Base-by-base conservation (phyloP, 2,113 vertebrate genomes). In the Abramis brama region DNA sequence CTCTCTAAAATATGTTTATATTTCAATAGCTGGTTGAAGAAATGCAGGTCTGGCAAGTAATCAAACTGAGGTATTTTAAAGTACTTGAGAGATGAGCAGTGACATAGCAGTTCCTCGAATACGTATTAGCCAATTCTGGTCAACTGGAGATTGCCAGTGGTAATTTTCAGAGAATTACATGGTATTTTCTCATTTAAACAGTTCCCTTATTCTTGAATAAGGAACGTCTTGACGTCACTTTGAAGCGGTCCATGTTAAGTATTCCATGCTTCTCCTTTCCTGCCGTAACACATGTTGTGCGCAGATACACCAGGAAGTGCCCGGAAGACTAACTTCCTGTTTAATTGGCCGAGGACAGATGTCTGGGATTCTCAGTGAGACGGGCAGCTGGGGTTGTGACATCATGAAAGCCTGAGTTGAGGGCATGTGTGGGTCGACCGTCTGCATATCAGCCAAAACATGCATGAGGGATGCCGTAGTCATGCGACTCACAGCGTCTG, bases 281-380 rank as follows among this genome's bases (percentile, higher is more conserved):
- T 66, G 78, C 55, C 4, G 36, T 74, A 62, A 75, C 80, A 82
- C 89, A 79, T 80, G 80, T 70, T 74, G 57, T 13, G 33, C n/a
- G 8, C 33, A 66, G 75, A 87, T 84, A 85, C 74, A 86, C 83
- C 82, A 84, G 57, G 52, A 87, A 76, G 66, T 87, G 76, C 73
- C 87, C 77, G 23, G 74, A 85, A 84, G 81, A 60, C 75, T 85
- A 36, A 85, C 85, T 87, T 90, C 85, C 85, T 87, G 83, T 89
- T 89, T 88, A 87, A 84, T 83, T 81, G 66, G 73, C 62, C 8
- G n/a, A 88, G 68, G 36, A 82, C 87, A 81, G 81, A 88, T 82
- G 73, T 90, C 86, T 90, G 84, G 74, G 70, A 82, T 86, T 87
- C 55, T 70, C 21, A 47, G 68, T 47, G 27, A 81, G 83, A 87